Evolutionary conservation across 2,113 vertebrate species (phyloP).

Genomic region (Tachysurus fulvidraco): DNA sequence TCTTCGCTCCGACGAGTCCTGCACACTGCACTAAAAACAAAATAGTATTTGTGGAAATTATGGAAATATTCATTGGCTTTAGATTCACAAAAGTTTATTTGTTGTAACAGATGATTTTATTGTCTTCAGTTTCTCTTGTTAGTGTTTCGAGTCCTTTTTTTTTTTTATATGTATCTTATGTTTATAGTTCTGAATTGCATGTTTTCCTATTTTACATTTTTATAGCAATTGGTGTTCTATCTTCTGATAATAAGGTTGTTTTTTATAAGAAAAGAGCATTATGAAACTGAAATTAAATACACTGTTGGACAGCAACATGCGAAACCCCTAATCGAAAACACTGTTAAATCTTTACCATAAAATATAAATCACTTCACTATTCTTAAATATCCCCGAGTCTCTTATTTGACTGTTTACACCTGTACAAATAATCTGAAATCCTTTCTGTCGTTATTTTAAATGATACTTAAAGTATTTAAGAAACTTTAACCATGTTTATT

Average conservation of each 20-base stretch:
- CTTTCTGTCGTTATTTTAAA: neutral
- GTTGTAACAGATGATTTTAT: constrained; percentile 51
- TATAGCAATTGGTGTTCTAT: constrained; percentile 38
- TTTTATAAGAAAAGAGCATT: constrained; percentile 51
- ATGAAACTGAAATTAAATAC: constrained; percentile 61
- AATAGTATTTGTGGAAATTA: constrained; percentile 32
- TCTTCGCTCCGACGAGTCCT: constrained; percentile 23
- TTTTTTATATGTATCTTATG: constrained; percentile 36
- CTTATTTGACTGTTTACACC: neutral
- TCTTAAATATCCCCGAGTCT: neutral
- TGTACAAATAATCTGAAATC: neutral
- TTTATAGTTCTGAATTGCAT: constrained; percentile 45
- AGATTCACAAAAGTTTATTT: constrained; percentile 49
- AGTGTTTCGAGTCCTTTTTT: constrained; percentile 27
- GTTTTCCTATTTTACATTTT: constrained; percentile 40
- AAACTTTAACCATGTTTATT: neutral
- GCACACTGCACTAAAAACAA: constrained; percentile 45
- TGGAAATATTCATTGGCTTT: constrained; percentile 28
- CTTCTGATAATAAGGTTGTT: constrained; percentile 46
- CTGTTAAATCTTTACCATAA: constrained; percentile 63
- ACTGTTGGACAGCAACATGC: constrained; percentile 64
- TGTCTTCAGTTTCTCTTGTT: constrained; percentile 35
- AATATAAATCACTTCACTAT: constrained; percentile 42
- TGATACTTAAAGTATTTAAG: neutral
- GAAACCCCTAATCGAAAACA: constrained; percentile 55